Base-by-base conservation (phyloP, 2,888 invertebrate genomes). In the Neoscelio sp. region DNA sequence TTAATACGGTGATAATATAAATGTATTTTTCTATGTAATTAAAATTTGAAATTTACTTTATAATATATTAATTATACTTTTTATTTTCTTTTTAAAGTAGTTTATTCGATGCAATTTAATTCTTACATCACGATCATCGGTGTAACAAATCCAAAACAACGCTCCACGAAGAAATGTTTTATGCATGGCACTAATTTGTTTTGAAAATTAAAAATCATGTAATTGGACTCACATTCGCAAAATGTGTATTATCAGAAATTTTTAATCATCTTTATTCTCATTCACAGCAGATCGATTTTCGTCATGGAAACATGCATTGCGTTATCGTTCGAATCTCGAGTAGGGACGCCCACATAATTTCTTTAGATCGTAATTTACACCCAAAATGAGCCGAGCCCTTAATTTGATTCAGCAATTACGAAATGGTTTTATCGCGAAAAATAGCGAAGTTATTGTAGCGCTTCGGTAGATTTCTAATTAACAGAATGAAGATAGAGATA, bases 271-370 rank as follows among this genome's bases (percentile, higher is more conserved):
- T 33, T 67, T 26, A 44, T 23, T 56, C 12, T 10, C 23, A 58
- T 33, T 44, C 13, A 20, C 35, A n/a, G 17, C 4, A 5, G n/a
- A 75, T 77, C 64, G 70, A 77, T 77, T 77, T 77, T 64, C 40
- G 64, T 54, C 58, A 70, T 67, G 70, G 68, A 64, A 77, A 73
- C 68, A 20, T 30, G 60, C 54, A 23, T n/a, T 15, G 64, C 50
- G 56, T 58, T 79, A 76, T 76, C 76, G 48, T 52, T 26, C 48
- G 17, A 26, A 79, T 74, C 71, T 62, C 12, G 46, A 44, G 44
- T 4, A 20, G 64, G 40, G 54, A 28, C 62, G 65, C 26, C 62
- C 52, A 35, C 26, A 23, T 28, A 65, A 50, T 60, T 75, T 74
- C 67, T 60, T 60, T 13, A 20, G 50, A 15, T 40, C 35, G 60